These are phyloP conservation scores for Xyliphius kryptos DNA, from an alignment of 2,113 vertebrate species.

Conservation along the genomic window DNA sequence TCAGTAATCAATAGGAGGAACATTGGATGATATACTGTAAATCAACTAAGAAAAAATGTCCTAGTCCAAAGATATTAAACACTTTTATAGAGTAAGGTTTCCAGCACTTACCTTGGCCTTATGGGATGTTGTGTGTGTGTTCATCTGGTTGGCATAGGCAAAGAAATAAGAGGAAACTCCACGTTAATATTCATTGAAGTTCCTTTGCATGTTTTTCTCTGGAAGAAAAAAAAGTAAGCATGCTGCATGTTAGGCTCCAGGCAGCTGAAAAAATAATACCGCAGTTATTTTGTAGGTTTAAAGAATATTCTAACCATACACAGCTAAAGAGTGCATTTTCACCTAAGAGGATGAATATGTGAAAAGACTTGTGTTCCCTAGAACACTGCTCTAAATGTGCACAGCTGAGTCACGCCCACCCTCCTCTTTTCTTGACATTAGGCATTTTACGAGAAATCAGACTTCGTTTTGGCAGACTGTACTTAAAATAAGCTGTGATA, in stretches of 20 bases:
- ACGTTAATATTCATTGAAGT: conserved; percentile 50
- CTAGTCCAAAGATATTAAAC: not conserved
- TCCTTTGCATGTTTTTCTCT: no score
- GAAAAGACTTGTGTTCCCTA: not conserved
- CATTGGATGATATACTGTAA: no score
- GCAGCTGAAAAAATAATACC: not conserved
- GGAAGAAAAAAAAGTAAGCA: no score
- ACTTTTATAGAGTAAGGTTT: not conserved
- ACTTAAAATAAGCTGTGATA: no score
- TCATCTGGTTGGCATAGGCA: conserved; percentile 53
- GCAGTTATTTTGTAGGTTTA: not conserved
- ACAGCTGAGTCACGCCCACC: conserved; percentile 3
- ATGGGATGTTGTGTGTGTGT: conserved; percentile 47
- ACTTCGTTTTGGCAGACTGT: no score
- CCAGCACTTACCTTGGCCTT: conserved; percentile 50
- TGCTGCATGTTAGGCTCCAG: no score
- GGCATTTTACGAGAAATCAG: conserved; percentile 4
- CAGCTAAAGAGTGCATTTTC: not conserved
- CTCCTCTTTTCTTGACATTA: conserved; percentile 8
- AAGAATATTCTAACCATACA: not conserved
- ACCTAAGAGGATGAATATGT: not conserved
- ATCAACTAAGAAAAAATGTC: no score
- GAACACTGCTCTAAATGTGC: not conserved
- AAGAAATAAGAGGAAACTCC: conserved; percentile 44
- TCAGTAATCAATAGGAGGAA: no score